Percentiles rank a stretch among this genome's conserved stretches.
These are phyloP conservation scores for Cyprinodon tularosa DNA, from an alignment of 2,113 vertebrate genomes.

Conservation along the genomic window DNA sequence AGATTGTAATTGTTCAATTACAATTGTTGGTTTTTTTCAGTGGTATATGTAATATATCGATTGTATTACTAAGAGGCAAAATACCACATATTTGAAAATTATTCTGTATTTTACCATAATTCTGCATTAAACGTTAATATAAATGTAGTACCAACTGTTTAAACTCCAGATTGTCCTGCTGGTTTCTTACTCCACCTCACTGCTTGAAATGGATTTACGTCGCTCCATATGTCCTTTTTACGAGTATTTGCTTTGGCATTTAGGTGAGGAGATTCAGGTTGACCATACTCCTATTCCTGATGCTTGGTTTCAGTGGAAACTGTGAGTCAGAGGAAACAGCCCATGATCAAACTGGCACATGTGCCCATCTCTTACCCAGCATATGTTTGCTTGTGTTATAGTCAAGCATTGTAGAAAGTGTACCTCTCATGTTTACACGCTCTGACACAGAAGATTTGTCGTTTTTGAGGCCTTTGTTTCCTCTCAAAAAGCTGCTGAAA, in stretches of 20 bases:
- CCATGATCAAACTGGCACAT: slow-evolving; percentile 1
- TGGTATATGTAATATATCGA: not conserved
- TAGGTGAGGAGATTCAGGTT: not conserved
- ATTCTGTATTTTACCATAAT: not conserved
- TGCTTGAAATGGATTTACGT: slow-evolving; percentile 4
- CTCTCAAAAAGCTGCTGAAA: not conserved
- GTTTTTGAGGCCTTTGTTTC: not conserved
- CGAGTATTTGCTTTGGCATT: slow-evolving; percentile 3
- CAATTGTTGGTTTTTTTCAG: not conserved
- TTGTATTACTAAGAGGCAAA: not conserved
- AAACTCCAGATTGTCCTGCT: slow-evolving; percentile 11
- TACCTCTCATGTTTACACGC: not conserved
- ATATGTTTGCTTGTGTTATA: not conserved
- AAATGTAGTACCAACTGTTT: not conserved
- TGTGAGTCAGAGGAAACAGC: slow-evolving; percentile 30
- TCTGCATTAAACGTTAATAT: not conserved
- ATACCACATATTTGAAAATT: not conserved
- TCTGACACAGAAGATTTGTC: not conserved
- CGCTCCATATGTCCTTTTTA: slow-evolving; percentile 16
- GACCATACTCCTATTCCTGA: not conserved
- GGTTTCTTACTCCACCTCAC: slow-evolving; percentile 9
- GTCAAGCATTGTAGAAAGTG: not conserved
- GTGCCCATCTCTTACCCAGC: not conserved
- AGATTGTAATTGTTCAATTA: not conserved
- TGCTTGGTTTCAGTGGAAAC: slow-evolving; percentile 32